phyloP scores from a whole-genome alignment of 1,140 invertebrate genomes.

The Gonatopus flavifemur region DNA sequence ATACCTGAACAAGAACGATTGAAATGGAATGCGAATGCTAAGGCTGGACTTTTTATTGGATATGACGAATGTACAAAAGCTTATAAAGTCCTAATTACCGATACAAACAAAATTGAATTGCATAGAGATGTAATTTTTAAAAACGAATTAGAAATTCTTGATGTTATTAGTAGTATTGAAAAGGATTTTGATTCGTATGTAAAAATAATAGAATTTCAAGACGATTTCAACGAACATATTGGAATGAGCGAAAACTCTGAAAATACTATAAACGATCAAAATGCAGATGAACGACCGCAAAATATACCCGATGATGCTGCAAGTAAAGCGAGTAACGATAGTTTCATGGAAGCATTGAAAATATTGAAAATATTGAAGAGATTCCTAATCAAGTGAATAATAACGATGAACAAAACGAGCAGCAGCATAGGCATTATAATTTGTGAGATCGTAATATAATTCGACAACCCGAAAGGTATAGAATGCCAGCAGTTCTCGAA shows the following conservation, averaged over 20 bases:
- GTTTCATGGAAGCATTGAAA: no score
- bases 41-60: conserved; percentile 1
- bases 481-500: not conserved
- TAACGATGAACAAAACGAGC: no score
- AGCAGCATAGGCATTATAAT: no score
- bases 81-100: not conserved
- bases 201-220: not conserved
- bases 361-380: no score
- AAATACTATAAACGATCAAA: no score
- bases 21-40: not conserved
- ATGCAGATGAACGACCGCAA: no score
- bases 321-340: no score
- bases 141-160: not conserved
- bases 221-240: not conserved
- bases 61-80: conserved; percentile 3
- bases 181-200: not conserved
- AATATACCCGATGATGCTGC: no score
- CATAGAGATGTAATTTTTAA: not conserved
- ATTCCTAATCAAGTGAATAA: no score
- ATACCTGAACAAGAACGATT: not conserved
- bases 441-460: no score
- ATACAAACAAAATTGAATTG: not conserved
- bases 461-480: conserved; percentile 2
- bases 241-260: not conserved
- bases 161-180: not conserved